phyloP scores from a whole-genome alignment of 2,113 vertebrate genomes.

The Gila orcuttii region DNA sequence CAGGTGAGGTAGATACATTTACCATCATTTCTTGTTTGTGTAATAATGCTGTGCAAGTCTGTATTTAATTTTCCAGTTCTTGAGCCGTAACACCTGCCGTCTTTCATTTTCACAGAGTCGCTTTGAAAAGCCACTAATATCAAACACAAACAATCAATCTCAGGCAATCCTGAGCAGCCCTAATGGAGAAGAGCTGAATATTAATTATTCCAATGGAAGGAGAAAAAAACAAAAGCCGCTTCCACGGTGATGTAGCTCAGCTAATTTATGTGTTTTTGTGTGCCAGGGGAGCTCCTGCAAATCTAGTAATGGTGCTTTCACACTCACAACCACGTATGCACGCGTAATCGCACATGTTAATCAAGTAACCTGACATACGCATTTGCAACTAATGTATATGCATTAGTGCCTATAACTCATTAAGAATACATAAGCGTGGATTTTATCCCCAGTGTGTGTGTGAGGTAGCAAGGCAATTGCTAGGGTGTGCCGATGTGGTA shows the following conservation, averaged over 20 bases:
- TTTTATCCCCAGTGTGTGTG: background rate
- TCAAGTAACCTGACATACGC: constrained; percentile 3
- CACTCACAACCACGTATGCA: background rate
- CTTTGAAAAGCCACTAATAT: constrained; percentile 75
- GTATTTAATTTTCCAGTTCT: constrained; percentile 73
- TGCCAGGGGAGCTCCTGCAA: constrained; percentile 62
- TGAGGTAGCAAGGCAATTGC: background rate
- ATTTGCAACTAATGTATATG: constrained; percentile 19
- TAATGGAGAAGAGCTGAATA: constrained; percentile 80
- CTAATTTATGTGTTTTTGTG: constrained; percentile 76
- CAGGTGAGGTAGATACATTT: constrained; percentile 65
- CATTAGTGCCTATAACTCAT: constrained; percentile 31
- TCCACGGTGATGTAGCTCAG: constrained; percentile 71
- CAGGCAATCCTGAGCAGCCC: constrained; percentile 72
- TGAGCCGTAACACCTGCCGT: constrained; percentile 67
- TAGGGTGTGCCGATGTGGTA: no score
- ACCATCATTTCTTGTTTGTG: constrained; percentile 59
- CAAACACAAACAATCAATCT: constrained; percentile 80
- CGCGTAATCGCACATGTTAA: constrained; percentile 32
- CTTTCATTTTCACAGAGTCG: constrained; percentile 69
- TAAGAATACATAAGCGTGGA: background rate
- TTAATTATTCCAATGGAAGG: constrained; percentile 73
- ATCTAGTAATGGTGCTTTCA: constrained; percentile 28
- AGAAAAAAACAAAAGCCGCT: constrained; percentile 58
- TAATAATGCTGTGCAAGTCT: constrained; percentile 63